These are phyloP conservation scores for Lasioglossum vierecki DNA, from an alignment of 2,888 invertebrate species.

Conservation along the genomic window DNA sequence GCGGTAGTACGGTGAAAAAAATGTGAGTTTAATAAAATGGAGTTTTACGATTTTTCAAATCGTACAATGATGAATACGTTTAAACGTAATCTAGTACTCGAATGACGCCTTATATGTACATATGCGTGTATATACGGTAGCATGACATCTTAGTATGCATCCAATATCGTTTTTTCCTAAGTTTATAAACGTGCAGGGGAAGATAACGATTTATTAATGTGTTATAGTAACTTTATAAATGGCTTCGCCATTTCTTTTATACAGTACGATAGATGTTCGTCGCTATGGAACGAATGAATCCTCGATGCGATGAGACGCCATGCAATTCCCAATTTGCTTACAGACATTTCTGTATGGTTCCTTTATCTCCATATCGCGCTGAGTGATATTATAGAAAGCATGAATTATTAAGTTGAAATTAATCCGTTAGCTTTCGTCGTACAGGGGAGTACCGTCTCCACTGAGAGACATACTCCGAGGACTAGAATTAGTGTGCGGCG, in stretches of 20 bases:
- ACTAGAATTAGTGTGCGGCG: conserved; percentile 90
- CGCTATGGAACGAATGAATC: neutral
- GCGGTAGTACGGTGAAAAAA: neutral
- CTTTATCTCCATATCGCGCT: conserved; percentile 14
- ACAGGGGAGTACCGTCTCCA: conserved; percentile 96
- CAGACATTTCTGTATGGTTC: neutral
- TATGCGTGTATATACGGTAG: conserved; percentile 2
- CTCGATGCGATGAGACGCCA: neutral
- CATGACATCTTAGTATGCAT: conserved; percentile 5
- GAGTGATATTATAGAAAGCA: conserved; percentile 36
- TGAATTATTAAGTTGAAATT: conserved; percentile 37
- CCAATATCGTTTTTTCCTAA: conserved; percentile 11
- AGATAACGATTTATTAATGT: conserved; percentile 25
- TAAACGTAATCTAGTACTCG: conserved; percentile 21
- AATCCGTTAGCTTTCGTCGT: conserved; percentile 91
- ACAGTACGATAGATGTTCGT: conserved; percentile 8
- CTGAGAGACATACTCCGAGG: conserved; percentile 94
- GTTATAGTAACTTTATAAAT: conserved; percentile 1
- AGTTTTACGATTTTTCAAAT: conserved; percentile 17
- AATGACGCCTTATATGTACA: neutral
- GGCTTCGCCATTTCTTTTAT: neutral
- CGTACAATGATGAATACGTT: neutral
- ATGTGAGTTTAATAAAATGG: conserved; percentile 27
- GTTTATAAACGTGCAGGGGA: conserved; percentile 39
- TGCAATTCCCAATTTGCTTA: neutral